Conservation (phyloP, 1,140 invertebrate genomes). For the Cydia strobilella region DNA sequence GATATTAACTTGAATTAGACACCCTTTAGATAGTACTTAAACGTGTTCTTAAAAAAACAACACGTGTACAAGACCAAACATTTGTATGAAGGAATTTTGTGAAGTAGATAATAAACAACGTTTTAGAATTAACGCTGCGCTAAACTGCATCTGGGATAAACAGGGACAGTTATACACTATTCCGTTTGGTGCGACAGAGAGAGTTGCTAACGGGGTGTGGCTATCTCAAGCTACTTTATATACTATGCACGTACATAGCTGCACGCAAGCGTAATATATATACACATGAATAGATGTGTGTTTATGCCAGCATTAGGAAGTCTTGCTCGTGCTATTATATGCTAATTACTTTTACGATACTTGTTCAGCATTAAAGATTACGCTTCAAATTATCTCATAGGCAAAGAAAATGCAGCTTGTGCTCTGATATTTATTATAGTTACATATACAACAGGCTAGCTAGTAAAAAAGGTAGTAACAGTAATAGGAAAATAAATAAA, state of each 20-base stretch:
- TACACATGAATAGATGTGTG: slow-evolving; percentile 40
- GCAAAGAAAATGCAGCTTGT: neutral
- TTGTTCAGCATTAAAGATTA: slow-evolving; percentile 53
- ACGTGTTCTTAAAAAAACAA: neutral
- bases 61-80: neutral
- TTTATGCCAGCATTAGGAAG: slow-evolving; percentile 47
- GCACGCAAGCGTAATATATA: slow-evolving; percentile 60
- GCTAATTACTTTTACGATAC: slow-evolving; percentile 62
- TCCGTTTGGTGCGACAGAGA: slow-evolving; percentile 57
- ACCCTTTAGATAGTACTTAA: neutral
- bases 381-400: slow-evolving; percentile 41
- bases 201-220: slow-evolving; percentile 69
- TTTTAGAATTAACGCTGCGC: slow-evolving; percentile 53
- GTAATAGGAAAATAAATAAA: neutral
- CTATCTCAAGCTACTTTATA: slow-evolving; percentile 68
- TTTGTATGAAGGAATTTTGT: neutral
- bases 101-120: slow-evolving; percentile 15
- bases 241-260: slow-evolving; percentile 61
- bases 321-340: slow-evolving; percentile 61
- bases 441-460: no score
- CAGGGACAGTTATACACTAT: slow-evolving; percentile 48
- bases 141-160: slow-evolving; percentile 46
- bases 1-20: neutral
- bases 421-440: neutral
- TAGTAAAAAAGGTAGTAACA: neutral